These are phyloP conservation scores for Tonatia bakeri DNA, from an alignment of 2,113 vertebrate genomes.

Conservation along the genomic window DNA sequence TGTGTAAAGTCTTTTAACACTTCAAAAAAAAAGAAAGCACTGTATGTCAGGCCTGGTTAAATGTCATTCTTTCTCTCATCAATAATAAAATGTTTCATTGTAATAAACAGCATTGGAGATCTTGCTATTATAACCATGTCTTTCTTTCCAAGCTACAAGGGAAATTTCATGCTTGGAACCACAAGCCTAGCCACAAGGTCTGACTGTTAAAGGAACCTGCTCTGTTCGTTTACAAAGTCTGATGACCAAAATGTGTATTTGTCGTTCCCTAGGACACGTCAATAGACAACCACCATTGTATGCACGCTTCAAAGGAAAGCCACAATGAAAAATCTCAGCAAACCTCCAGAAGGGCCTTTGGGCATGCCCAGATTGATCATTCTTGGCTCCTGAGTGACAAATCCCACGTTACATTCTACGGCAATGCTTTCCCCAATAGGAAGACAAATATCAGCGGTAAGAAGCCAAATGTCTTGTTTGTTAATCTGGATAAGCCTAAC, in stretches of 20 bases:
- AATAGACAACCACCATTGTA: background rate
- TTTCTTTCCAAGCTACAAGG: background rate
- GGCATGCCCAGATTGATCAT: conserved; percentile 18
- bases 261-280: conserved; percentile 33
- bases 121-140: background rate
- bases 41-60: background rate
- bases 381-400: conserved; percentile 57
- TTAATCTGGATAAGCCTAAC: background rate
- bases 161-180: background rate
- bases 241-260: conserved; percentile 50
- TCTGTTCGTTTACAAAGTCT: background rate
- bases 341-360: background rate
- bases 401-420: conserved; percentile 51
- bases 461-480: background rate
- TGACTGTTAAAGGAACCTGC: background rate
- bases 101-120: background rate
- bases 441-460: conserved; percentile 61
- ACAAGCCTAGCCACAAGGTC: background rate
- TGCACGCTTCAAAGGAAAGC: background rate
- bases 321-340: conserved; percentile 16
- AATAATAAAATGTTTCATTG: background rate
- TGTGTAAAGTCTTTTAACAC: background rate
- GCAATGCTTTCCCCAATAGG: conserved; percentile 51
- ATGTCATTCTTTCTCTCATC: background rate
- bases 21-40: background rate